A percentile compares a stretch with the other conserved stretches of the same genome.
Evolutionary conservation across 2,797 vertebrate species (phyloP).

Genomic region (Acropternis orthonyx): DNA sequence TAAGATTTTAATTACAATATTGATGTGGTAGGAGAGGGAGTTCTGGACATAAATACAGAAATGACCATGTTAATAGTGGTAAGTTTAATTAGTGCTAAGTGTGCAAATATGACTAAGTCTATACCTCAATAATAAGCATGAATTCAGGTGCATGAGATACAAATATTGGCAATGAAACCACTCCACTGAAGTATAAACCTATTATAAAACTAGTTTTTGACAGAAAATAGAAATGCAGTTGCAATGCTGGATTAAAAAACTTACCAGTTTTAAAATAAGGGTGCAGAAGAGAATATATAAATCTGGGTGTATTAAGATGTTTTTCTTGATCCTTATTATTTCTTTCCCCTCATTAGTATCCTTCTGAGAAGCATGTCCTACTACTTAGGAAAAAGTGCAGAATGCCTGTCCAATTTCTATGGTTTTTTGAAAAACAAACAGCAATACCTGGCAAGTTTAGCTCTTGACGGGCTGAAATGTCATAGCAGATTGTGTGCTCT

Average conservation of each 20-base stretch:
- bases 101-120: not conserved
- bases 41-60: not conserved
- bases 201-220: not conserved
- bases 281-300: not conserved
- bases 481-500: not conserved
- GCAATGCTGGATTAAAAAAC: not conserved
- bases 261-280: not conserved
- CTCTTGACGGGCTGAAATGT: not conserved
- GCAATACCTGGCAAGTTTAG: not conserved
- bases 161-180: not conserved
- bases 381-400: not conserved
- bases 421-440: not conserved
- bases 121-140: not conserved
- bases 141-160: not conserved
- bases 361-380: not conserved
- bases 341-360: not conserved
- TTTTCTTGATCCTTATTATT: not conserved
- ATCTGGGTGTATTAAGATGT: not conserved
- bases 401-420: not conserved
- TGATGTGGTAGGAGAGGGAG: not conserved
- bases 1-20: not conserved
- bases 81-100: not conserved
- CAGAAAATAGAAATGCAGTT: not conserved
- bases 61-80: not conserved
- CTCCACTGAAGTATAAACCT: not conserved